Percentiles rank a stretch among this genome's conserved stretches.
Evolutionary conservation across 2,888 invertebrate genomes (phyloP).

Genomic region (Pterostichus madidus): DNA sequence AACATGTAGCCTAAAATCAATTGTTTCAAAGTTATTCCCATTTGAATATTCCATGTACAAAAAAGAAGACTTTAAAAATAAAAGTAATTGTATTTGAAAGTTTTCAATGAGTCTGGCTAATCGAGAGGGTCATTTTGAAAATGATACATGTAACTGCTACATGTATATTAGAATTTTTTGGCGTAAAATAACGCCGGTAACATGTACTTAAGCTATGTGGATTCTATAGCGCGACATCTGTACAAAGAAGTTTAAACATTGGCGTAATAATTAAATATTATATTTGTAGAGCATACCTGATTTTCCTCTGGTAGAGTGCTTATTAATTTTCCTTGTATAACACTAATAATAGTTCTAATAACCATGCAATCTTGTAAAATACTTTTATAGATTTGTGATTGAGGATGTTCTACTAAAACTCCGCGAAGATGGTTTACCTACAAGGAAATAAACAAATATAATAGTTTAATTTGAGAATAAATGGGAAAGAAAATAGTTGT

Average conservation of each 20-base stretch:
- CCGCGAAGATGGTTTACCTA: conserved; percentile 80
- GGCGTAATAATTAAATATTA: conserved; percentile 10
- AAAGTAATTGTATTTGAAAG: too few species aligned
- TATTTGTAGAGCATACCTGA: conserved; percentile 70
- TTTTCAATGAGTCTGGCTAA: too few species aligned
- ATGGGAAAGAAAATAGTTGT: conserved; percentile 1
- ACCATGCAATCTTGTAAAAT: conserved; percentile 85
- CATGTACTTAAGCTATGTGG: too few species aligned
- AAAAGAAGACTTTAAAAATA: too few species aligned
- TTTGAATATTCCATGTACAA: too few species aligned
- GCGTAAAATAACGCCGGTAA: too few species aligned
- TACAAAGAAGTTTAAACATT: too few species aligned
- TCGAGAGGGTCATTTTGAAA: too few species aligned
- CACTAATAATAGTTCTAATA: conserved; percentile 82
- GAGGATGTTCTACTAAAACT: conserved; percentile 88
- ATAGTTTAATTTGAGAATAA: conserved; percentile 26
- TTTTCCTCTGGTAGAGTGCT: conserved; percentile 72
- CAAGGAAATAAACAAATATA: conserved; percentile 14
- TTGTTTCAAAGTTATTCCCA: conserved; percentile 44
- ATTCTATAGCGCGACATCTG: too few species aligned
- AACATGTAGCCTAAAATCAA: too few species aligned
- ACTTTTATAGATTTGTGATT: conserved; percentile 84
- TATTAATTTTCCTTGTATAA: conserved; percentile 80
- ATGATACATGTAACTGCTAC: too few species aligned
- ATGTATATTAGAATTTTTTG: too few species aligned